phyloP scores from a whole-genome alignment of 53 echinoderm and acorn worm genomes.

The Apostichopus leukothele region DNA sequence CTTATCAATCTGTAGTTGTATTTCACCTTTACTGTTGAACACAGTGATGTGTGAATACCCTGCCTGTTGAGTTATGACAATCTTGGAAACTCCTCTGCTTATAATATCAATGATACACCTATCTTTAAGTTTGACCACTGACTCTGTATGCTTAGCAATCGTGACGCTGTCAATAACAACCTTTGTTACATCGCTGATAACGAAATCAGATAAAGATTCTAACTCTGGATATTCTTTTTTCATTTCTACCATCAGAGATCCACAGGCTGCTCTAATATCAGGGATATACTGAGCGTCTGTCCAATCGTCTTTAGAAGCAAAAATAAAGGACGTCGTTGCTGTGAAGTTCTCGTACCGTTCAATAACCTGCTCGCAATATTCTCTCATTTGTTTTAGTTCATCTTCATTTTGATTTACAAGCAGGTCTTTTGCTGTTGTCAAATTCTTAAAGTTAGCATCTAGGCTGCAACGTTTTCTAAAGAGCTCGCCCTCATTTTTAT shows the following conservation, averaged over 20 bases:
- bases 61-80: neutral
- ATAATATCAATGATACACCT: neutral
- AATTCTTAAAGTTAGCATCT: neutral
- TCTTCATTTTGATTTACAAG: neutral
- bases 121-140: neutral
- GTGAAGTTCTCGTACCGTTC: constrained; percentile 15
- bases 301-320: constrained; percentile 17
- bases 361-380: neutral
- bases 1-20: neutral
- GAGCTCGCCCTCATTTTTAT: neutral
- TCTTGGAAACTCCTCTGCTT: neutral
- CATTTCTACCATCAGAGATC: neutral
- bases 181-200: neutral
- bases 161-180: neutral
- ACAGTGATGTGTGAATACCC: neutral
- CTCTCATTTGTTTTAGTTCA: neutral
- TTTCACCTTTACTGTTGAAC: neutral
- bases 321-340: constrained; percentile 7
- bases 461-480: neutral
- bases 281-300: constrained; percentile 6
- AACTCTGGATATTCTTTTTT: neutral
- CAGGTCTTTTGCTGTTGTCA: neutral
- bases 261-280: neutral
- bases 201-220: neutral
- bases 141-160: neutral